These are phyloP conservation scores for Oreotrochilus melanogaster DNA, from an alignment of 2,113 vertebrate genomes.

Conservation along the genomic window DNA sequence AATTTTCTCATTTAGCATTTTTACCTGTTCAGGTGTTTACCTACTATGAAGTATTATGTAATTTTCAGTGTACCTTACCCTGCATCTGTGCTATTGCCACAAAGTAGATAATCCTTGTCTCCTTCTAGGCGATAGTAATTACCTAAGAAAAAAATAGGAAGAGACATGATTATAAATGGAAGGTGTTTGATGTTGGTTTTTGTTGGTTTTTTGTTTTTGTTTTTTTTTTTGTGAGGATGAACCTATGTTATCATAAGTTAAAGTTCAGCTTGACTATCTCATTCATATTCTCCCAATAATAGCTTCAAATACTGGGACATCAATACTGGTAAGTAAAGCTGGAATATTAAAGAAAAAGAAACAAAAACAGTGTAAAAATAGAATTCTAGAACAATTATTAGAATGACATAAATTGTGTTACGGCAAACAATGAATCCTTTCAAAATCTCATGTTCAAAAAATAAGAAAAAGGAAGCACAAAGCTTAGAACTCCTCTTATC, in stretches of 20 bases:
- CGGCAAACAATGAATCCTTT: not conserved
- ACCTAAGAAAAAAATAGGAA: conserved; percentile 46
- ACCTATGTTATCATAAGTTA: not conserved
- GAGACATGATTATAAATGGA: not conserved
- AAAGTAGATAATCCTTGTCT: conserved; percentile 86
- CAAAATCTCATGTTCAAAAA: not conserved
- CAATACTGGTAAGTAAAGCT: not conserved
- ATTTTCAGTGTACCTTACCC: conserved; percentile 83
- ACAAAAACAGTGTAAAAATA: not conserved
- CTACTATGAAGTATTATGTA: not conserved
- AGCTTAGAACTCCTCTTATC: not conserved
- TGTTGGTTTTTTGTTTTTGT: not conserved
- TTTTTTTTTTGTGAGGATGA: not conserved
- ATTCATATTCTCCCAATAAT: not conserved
- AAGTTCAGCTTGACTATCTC: not conserved
- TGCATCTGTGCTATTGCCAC: conserved; percentile 85
- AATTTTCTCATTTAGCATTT: not conserved
- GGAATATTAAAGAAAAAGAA: not conserved
- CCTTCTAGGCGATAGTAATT: conserved; percentile 78
- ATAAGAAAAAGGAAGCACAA: not conserved
- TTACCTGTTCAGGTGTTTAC: not conserved
- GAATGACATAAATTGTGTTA: not conserved
- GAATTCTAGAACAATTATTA: not conserved
- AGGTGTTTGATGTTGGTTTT: not conserved
- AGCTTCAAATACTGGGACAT: not conserved